phyloP scores from a whole-genome alignment of 2,888 invertebrate genomes.

The Dolichopus griseipennis region DNA sequence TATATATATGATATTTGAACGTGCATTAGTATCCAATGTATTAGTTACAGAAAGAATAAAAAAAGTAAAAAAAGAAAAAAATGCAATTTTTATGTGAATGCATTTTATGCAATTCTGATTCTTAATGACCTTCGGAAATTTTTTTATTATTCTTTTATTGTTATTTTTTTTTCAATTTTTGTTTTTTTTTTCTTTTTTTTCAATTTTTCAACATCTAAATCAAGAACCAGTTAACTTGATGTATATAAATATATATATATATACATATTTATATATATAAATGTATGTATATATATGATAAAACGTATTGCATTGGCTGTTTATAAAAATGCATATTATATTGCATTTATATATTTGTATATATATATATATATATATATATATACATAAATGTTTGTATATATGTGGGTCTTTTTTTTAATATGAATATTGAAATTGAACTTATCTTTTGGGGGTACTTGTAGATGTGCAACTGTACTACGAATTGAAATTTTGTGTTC shows the following conservation, averaged over 20 bases:
- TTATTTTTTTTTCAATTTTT: neutral
- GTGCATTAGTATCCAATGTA: neutral
- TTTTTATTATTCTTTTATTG: too few species aligned
- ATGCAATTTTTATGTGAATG: slow-evolving; percentile 4
- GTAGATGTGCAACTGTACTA: slow-evolving; percentile 6
- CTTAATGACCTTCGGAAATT: slow-evolving; percentile 8
- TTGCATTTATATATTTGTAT: neutral
- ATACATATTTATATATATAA: too few species aligned
- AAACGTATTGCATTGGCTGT: neutral
- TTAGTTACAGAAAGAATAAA: neutral
- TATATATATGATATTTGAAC: too few species aligned
- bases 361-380: neutral
- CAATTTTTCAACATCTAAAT: neutral
- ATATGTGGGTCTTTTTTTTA: too few species aligned
- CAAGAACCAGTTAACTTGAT: neutral
- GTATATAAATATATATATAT: too few species aligned
- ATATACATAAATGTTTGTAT: too few species aligned
- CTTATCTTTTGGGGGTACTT: neutral
- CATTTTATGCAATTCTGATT: slow-evolving; percentile 8
- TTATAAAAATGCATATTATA: neutral
- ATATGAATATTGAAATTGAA: too few species aligned
- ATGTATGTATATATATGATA: too few species aligned
- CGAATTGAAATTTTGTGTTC: neutral
- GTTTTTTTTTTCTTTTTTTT: neutral
- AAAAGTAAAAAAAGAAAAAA: too few species aligned